Conservation (phyloP, 1,140 invertebrate genomes). For the Cydia strobilella region DNA sequence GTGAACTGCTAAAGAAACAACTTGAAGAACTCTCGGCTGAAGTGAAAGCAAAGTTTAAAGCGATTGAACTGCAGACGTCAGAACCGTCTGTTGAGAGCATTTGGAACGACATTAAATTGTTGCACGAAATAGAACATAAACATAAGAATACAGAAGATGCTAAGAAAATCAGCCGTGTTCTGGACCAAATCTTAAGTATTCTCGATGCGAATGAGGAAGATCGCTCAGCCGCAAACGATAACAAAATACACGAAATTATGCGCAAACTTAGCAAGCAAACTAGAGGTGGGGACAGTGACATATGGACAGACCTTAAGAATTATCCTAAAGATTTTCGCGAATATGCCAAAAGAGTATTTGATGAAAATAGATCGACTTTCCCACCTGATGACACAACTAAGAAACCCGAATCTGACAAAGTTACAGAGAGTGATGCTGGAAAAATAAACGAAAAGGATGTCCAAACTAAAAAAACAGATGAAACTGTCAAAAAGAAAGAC, state of each 20-base stretch:
- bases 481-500: background rate
- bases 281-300: background rate
- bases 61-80: conserved; percentile 38
- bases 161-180: conserved; percentile 48
- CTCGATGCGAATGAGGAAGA: conserved; percentile 39
- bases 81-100: conserved; percentile 44
- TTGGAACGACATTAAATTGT: conserved; percentile 49
- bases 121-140: conserved; percentile 49
- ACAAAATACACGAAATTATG: conserved; percentile 48
- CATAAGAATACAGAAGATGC: conserved; percentile 46
- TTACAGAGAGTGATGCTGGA: background rate
- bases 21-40: conserved; percentile 51
- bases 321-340: conserved; percentile 24
- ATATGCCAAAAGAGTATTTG: conserved; percentile 18
- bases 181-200: conserved; percentile 46
- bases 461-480: background rate
- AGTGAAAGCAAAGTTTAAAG: conserved; percentile 44
- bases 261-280: conserved; percentile 31
- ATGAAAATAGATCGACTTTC: conserved; percentile 9
- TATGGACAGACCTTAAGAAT: background rate
- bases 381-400: background rate
- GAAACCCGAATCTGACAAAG: background rate
- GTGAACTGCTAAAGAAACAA: conserved; percentile 51
- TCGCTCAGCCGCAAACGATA: conserved; percentile 33
- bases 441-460: background rate